Conservation (phyloP, 2,797 vertebrate genomes). For the Rhincodon typus region DNA sequence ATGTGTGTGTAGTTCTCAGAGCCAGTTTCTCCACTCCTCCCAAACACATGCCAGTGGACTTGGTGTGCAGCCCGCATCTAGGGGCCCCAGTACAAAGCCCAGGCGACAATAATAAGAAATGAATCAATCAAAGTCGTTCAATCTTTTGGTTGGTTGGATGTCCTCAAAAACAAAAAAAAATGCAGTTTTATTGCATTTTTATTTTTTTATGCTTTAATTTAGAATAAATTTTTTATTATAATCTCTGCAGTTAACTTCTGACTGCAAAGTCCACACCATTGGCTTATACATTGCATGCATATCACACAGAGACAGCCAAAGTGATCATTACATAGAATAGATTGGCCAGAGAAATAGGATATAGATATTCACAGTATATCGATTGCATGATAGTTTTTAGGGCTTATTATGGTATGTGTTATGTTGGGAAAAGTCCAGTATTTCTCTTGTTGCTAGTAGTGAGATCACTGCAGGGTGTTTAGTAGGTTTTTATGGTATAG, state of each 20-base stretch:
- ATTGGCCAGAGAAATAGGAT: constrained; percentile 19
- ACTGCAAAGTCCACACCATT: not conserved
- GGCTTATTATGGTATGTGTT: not conserved
- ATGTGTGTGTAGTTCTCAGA: not conserved
- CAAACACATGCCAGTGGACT: not conserved
- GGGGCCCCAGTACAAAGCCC: not conserved
- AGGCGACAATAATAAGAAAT: not conserved
- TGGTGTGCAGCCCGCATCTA: not conserved
- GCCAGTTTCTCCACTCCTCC: not conserved
- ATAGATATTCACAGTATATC: constrained; percentile 2
- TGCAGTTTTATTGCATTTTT: constrained; percentile 48
- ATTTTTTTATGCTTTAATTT: constrained; percentile 33
- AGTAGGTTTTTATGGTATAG: not conserved
- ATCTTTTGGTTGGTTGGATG: constrained; percentile 22
- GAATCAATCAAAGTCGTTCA: not conserved
- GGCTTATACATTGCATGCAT: constrained; percentile 2
- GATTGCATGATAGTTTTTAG: constrained; percentile 25
- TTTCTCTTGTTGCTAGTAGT: not conserved
- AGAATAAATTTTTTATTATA: constrained; percentile 12
- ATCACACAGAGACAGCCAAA: not conserved
- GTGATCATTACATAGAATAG: not conserved
- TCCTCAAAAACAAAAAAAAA: constrained; percentile 39
- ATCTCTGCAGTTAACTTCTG: constrained; percentile 14
- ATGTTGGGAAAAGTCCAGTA: not conserved
- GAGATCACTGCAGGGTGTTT: constrained; percentile 21